phyloP scores from a whole-genome alignment of 2,113 vertebrate genomes.

The Vidua macroura region DNA sequence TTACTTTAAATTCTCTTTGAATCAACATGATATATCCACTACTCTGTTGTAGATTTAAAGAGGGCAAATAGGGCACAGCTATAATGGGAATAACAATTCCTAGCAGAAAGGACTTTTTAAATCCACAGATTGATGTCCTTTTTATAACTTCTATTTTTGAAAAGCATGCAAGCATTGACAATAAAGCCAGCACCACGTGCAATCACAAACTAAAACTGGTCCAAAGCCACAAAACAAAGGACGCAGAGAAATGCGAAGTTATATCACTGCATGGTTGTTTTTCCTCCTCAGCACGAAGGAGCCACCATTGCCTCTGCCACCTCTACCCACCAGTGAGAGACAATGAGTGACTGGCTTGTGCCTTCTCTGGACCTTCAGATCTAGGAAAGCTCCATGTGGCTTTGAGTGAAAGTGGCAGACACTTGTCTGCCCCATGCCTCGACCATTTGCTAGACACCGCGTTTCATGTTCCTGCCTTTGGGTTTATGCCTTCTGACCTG shows the following conservation, averaged over 20 bases:
- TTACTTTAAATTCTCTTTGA: background rate
- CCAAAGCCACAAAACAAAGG: background rate
- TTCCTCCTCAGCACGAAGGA: fast-evolving
- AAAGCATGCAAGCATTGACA: background rate
- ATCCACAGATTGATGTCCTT: background rate
- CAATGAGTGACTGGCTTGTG: fast-evolving
- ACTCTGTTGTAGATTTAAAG: background rate
- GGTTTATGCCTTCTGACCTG: background rate
- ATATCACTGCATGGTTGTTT: background rate
- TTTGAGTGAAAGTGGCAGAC: background rate
- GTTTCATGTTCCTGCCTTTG: background rate
- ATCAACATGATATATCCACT: background rate
- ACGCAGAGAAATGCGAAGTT: background rate
- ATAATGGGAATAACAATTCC: background rate
- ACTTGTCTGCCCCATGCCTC: background rate
- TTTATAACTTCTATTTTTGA: background rate
- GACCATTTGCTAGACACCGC: background rate
- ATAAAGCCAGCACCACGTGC: background rate
- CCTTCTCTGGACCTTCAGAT: background rate
- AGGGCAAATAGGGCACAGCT: background rate
- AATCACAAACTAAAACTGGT: background rate
- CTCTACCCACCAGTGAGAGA: background rate
- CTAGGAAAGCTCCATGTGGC: fast-evolving
- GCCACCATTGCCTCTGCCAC: background rate
- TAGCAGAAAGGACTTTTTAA: background rate